Conservation (phyloP, 2,888 invertebrate species). For the Drosophila hawaiiensis region DNA sequence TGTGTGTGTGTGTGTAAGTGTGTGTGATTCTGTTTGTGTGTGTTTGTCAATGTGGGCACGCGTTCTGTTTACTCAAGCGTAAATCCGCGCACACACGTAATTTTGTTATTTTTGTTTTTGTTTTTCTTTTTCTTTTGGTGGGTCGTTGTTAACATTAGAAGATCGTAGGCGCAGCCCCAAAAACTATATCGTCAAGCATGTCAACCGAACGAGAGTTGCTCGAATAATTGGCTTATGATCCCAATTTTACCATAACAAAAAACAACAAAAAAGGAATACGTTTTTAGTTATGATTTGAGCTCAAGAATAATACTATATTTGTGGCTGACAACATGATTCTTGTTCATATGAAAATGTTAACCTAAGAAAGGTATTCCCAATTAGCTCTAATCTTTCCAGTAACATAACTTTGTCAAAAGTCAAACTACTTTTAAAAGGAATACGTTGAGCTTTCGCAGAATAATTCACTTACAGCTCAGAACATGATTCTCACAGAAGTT, state of each 20-base stretch:
- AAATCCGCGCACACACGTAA: conserved; percentile 78
- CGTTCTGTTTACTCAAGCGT: conserved; percentile 76
- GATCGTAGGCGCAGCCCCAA: conserved; percentile 56
- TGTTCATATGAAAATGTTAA: not conserved
- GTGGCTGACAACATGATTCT: not conserved
- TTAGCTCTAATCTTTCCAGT: not conserved
- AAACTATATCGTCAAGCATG: conserved; percentile 39
- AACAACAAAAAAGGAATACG: not conserved
- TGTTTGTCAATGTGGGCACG: conserved; percentile 56
- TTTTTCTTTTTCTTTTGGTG: conserved; percentile 42
- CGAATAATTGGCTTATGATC: not conserved
- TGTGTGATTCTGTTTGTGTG: conserved; percentile 6
- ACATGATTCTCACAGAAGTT: not conserved
- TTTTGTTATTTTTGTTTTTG: conserved; percentile 39
- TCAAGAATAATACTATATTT: not conserved
- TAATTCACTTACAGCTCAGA: not conserved
- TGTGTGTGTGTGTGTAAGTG: conserved; percentile 26
- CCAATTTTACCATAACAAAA: not conserved
- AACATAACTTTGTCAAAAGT: not conserved
- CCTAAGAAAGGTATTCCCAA: not conserved
- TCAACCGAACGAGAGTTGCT: conserved; percentile 44
- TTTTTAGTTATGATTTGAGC: not conserved
- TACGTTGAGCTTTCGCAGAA: not conserved
- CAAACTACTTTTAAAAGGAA: not conserved
- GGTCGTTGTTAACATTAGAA: conserved; percentile 47